phyloP scores from a whole-genome alignment of 2,113 vertebrate species.

The Lampris megalopsis region DNA sequence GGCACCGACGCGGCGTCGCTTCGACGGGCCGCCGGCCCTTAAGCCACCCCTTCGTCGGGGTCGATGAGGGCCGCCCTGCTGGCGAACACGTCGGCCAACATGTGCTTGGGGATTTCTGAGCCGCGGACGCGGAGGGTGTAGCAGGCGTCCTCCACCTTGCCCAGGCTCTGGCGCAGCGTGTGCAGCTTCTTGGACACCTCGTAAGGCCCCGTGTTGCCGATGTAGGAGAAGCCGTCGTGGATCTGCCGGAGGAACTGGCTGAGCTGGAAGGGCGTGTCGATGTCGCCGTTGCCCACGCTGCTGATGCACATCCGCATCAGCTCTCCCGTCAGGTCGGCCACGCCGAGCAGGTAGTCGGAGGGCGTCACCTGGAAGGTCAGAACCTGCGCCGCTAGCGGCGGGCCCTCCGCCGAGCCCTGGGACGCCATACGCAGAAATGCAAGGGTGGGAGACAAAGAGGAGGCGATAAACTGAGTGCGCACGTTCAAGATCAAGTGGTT shows the following conservation, averaged over 20 bases:
- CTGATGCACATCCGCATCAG: slow-evolving; percentile 97
- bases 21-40: slow-evolving; percentile 9
- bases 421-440: neutral
- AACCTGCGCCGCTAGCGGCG: slow-evolving; percentile 55
- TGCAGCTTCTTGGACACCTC: slow-evolving; percentile 98
- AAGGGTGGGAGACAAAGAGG: neutral
- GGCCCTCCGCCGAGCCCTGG: slow-evolving; percentile 66
- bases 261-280: slow-evolving; percentile 96
- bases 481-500: too few relatives aligned
- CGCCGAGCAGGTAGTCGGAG: slow-evolving; percentile 94
- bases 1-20: neutral
- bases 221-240: slow-evolving; percentile 95
- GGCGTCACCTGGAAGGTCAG: slow-evolving; percentile 90
- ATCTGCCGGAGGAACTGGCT: slow-evolving; percentile 94
- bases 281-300: slow-evolving; percentile 96
- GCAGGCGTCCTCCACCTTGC: slow-evolving; percentile 97
- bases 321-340: slow-evolving; percentile 96
- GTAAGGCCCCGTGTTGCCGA: slow-evolving; percentile 96
- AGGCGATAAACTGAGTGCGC: too few relatives aligned
- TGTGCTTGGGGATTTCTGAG: slow-evolving; percentile 97
- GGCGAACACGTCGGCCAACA: slow-evolving; percentile 95
- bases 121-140: slow-evolving; percentile 92
- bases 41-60: slow-evolving; percentile 90
- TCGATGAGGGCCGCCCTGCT: slow-evolving; percentile 89
- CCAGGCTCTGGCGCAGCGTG: slow-evolving; percentile 93